Percentiles rank a stretch among this genome's conserved stretches.
These are phyloP conservation scores for Plectropomus leopardus DNA, from an alignment of 2,113 vertebrate species.

Conservation along the genomic window DNA sequence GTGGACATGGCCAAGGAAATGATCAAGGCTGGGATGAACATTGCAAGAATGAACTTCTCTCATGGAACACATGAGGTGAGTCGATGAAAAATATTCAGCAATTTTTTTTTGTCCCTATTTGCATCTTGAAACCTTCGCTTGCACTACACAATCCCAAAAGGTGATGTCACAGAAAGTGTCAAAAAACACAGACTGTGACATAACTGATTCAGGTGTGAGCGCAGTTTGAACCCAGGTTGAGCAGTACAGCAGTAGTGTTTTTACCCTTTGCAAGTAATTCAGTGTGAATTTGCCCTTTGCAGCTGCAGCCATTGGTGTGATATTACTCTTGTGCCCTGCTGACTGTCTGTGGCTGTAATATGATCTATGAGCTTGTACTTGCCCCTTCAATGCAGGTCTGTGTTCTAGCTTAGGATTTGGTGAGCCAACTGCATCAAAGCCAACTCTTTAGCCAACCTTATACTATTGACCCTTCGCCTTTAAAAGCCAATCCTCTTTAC, in stretches of 20 bases:
- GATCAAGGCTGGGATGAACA: constrained; percentile 98
- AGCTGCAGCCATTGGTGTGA: constrained; percentile 50
- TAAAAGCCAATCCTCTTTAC: constrained; percentile 78
- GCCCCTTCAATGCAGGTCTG: constrained; percentile 34
- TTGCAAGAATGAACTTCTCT: constrained; percentile 98
- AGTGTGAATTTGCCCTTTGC: constrained; percentile 52
- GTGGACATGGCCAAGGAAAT: constrained; percentile 94
- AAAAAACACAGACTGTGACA: neutral
- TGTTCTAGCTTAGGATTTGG: constrained; percentile 37
- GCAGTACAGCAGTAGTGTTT: constrained; percentile 2
- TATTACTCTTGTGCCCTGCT: constrained; percentile 59
- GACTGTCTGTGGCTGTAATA: constrained; percentile 71
- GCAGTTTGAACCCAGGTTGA: constrained; percentile 10
- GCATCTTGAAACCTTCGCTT: neutral
- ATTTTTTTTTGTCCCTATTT: neutral
- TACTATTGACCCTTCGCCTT: constrained; percentile 74
- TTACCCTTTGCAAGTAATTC: constrained; percentile 27
- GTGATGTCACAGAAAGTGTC: neutral
- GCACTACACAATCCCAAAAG: neutral
- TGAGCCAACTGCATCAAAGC: constrained; percentile 6
- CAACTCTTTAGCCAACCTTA: constrained; percentile 50
- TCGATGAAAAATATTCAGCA: constrained; percentile 2
- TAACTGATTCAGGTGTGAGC: neutral
- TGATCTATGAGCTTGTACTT: constrained; percentile 63
- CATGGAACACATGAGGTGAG: constrained; percentile 96